Conservation (phyloP, 2,888 invertebrate species). For the Steinernema scapterisci region DNA sequence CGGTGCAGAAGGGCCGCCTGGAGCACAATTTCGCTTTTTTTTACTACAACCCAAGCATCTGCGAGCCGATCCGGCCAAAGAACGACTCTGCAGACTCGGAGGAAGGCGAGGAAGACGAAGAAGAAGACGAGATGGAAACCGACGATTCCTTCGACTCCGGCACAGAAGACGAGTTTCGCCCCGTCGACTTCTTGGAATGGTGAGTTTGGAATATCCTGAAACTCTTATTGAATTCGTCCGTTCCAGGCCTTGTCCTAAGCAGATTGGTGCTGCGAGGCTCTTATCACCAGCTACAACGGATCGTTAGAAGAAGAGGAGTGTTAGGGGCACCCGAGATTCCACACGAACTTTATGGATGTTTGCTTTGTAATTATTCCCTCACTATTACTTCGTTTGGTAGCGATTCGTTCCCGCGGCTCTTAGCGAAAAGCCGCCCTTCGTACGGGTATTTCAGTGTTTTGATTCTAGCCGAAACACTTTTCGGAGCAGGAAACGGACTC, state of each 20-base stretch:
- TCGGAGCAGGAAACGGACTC: background rate
- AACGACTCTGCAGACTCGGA: background rate
- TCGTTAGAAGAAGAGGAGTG: background rate
- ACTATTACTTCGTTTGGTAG: background rate
- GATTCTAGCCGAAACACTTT: background rate
- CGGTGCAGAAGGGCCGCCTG: conserved; percentile 52
- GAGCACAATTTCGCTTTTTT: conserved; percentile 65
- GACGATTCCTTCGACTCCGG: background rate
- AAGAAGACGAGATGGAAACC: conserved; percentile 18
- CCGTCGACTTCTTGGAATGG: conserved; percentile 15
- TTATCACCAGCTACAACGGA: conserved; percentile 13
- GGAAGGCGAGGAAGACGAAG: background rate
- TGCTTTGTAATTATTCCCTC: conserved; percentile 12
- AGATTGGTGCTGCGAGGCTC: background rate
- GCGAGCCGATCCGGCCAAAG: conserved; percentile 42
- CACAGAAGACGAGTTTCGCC: background rate
- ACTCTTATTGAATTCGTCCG: background rate
- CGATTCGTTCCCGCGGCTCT: background rate
- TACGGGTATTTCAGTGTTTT: conserved; percentile 1
- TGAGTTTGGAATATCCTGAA: background rate
- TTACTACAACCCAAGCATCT: conserved; percentile 61
- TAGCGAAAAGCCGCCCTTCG: background rate
- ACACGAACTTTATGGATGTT: conserved; percentile 7
- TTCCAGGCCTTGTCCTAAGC: conserved; percentile 23
- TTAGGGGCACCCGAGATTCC: background rate